A percentile compares a stretch with the other conserved stretches of the same genome.
These are phyloP conservation scores for Bathynomus jamesi DNA, from an alignment of 1,140 invertebrate genomes.

Conservation along the genomic window DNA sequence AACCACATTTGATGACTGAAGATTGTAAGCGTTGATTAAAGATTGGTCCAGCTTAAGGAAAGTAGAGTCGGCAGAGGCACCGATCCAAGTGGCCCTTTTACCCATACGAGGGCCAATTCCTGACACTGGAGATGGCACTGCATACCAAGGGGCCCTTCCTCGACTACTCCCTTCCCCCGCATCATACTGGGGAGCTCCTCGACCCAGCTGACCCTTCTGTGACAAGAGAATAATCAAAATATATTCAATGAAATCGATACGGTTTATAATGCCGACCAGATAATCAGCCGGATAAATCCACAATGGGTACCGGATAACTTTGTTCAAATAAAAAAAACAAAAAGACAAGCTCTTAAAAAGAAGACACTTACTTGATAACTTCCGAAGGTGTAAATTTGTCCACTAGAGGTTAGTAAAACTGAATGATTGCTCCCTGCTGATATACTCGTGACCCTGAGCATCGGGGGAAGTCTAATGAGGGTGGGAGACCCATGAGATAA, in stretches of 20 bases:
- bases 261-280: too few relatives aligned
- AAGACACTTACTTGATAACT: slow-evolving; percentile 68
- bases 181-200: slow-evolving; percentile 45
- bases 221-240: too few relatives aligned
- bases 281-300: too few relatives aligned
- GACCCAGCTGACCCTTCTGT: slow-evolving; percentile 77
- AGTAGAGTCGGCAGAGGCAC: slow-evolving; percentile 89
- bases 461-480: slow-evolving; percentile 49
- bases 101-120: slow-evolving; percentile 61
- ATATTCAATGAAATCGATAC: too few relatives aligned
- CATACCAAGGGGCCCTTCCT: slow-evolving; percentile 59
- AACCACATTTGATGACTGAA: slow-evolving; percentile 76
- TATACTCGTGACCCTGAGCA: slow-evolving; percentile 43
- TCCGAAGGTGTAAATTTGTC: slow-evolving; percentile 90
- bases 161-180: slow-evolving; percentile 37
- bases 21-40: slow-evolving; percentile 77
- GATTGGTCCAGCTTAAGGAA: slow-evolving; percentile 88
- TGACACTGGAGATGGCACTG: slow-evolving; percentile 69
- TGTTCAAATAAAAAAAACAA: too few relatives aligned
- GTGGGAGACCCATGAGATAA: slow-evolving; percentile 63
- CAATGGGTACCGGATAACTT: too few relatives aligned
- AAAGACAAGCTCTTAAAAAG: too few relatives aligned
- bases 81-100: slow-evolving; percentile 83
- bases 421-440: slow-evolving; percentile 93
- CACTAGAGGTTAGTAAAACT: slow-evolving; percentile 76